phyloP scores from a whole-genome alignment of 2,113 vertebrate species.

The Rousettus leschenaultii region DNA sequence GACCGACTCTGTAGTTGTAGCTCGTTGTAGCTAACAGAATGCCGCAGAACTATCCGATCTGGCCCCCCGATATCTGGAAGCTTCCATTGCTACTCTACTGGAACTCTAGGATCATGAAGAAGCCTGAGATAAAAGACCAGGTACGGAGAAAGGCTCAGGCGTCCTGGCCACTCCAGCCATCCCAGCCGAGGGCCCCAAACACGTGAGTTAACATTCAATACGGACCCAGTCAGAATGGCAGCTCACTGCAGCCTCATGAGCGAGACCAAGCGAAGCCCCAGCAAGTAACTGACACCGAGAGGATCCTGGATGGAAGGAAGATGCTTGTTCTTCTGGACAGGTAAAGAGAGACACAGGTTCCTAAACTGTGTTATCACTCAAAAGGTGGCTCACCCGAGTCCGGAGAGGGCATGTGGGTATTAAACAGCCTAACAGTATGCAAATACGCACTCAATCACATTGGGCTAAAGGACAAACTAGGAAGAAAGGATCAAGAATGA shows the following conservation, averaged over 20 bases:
- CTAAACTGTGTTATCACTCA: neutral
- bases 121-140: neutral
- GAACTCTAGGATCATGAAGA: neutral
- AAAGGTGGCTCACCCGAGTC: neutral
- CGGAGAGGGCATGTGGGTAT: neutral
- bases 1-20: neutral
- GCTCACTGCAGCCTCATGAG: neutral
- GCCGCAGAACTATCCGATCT: neutral
- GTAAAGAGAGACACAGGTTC: neutral
- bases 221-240: neutral
- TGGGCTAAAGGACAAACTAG: neutral
- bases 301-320: neutral
- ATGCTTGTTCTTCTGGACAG: neutral
- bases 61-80: neutral
- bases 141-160: neutral
- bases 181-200: neutral
- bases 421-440: neutral
- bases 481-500: neutral
- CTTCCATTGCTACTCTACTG: neutral
- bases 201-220: neutral
- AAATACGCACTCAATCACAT: neutral
- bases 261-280: neutral
- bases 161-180: neutral
- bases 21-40: neutral
- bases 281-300: neutral